Evolutionary conservation across 2,888 invertebrate species (phyloP).

Genomic region (Hanleya hanleyi): DNA sequence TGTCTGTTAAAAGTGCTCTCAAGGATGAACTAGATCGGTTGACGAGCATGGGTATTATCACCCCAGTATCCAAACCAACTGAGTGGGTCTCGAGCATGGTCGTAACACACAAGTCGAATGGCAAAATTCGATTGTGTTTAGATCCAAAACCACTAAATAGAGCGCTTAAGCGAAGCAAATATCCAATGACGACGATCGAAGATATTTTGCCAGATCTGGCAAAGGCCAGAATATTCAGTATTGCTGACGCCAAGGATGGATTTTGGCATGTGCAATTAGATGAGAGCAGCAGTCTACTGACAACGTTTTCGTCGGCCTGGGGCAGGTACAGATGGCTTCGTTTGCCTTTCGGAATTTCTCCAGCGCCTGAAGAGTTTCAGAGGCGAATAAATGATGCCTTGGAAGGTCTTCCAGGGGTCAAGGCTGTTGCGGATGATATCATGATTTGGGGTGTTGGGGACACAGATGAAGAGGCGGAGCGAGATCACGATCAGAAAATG

Average conservation of each 20-base stretch:
- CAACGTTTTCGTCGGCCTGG: slow-evolving; percentile 42
- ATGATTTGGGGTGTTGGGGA: slow-evolving; percentile 25
- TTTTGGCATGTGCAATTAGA: slow-evolving; percentile 34
- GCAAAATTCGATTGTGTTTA: slow-evolving; percentile 27
- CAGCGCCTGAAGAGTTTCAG: slow-evolving; percentile 42
- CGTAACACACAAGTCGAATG: slow-evolving; percentile 16
- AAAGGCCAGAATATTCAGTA: slow-evolving; percentile 10
- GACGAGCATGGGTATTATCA: slow-evolving; percentile 12
- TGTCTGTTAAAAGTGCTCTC: neutral
- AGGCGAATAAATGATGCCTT: slow-evolving; percentile 12
- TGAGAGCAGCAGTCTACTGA: slow-evolving; percentile 29
- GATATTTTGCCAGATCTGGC: slow-evolving; percentile 18
- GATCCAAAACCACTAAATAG: slow-evolving; percentile 36
- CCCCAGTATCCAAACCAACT: slow-evolving; percentile 24
- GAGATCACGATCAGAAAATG: slow-evolving; percentile 26
- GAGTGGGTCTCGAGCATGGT: slow-evolving; percentile 38
- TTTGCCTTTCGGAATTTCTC: too few relatives aligned
- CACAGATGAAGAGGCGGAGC: slow-evolving; percentile 24
- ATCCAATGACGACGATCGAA: slow-evolving; percentile 16
- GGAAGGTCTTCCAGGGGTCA: slow-evolving; percentile 21
- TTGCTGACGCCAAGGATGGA: slow-evolving; percentile 25
- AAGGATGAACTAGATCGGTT: neutral
- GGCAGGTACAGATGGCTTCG: slow-evolving; percentile 40
- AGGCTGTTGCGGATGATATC: slow-evolving; percentile 30
- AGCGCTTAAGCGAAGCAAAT: slow-evolving; percentile 25